Evolutionary conservation across 2,888 invertebrate species (phyloP).

Genomic region (Abrostola triplasia): DNA sequence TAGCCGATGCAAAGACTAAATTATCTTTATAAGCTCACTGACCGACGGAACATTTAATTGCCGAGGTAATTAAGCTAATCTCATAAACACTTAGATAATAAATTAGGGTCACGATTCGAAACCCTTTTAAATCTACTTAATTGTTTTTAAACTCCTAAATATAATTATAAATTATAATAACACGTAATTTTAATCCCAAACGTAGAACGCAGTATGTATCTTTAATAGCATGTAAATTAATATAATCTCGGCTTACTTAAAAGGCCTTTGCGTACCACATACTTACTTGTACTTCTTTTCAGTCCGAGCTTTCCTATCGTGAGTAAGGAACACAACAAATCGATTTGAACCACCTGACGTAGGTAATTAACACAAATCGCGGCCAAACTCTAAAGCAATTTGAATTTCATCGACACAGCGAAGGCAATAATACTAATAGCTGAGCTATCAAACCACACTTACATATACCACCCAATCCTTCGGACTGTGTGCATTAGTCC

Average conservation of each 20-base stretch:
- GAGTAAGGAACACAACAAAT: background rate
- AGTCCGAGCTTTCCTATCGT: background rate
- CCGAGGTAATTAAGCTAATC: conserved; percentile 35
- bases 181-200: background rate
- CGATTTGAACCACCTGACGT: conserved; percentile 6
- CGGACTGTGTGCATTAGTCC: conserved; percentile 90
- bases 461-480: conserved; percentile 90
- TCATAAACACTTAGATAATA: conserved; percentile 28
- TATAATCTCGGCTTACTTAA: background rate
- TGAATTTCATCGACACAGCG: conserved; percentile 1
- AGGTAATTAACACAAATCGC: conserved; percentile 6
- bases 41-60: conserved; percentile 26
- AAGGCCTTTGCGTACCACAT: background rate
- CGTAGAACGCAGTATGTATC: background rate
- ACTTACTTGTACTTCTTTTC: background rate
- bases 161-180: conserved; percentile 1
- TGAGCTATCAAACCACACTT: conserved; percentile 60
- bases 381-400: conserved; percentile 3
- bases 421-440: conserved; percentile 1
- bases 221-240: background rate
- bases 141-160: conserved; percentile 5
- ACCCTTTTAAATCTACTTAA: conserved; percentile 4
- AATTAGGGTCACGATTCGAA: conserved; percentile 18
- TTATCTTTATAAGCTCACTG: conserved; percentile 49
- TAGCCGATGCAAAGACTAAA: conserved; percentile 46